These are phyloP conservation scores for Heliconius melpomene DNA, from an alignment of 1,140 invertebrate species.

Conservation along the genomic window DNA sequence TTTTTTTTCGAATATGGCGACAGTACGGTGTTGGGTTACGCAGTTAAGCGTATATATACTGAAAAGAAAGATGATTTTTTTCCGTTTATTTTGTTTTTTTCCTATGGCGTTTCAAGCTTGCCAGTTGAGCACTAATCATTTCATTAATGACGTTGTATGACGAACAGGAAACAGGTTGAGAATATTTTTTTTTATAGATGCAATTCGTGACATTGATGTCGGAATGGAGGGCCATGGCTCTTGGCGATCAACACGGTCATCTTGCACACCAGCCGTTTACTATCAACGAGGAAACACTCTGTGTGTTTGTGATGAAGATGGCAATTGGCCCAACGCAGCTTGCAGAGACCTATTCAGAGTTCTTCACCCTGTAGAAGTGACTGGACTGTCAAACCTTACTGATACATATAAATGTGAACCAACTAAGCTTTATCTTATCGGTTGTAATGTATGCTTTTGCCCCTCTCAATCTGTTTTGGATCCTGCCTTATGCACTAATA, in stretches of 20 bases:
- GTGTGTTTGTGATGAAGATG: slow-evolving; percentile 67
- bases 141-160: too few species aligned
- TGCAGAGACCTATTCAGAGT: slow-evolving; percentile 61
- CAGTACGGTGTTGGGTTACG: too few species aligned
- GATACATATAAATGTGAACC: slow-evolving; percentile 55
- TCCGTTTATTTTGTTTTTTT: too few species aligned
- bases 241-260: slow-evolving; percentile 50
- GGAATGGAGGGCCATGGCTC: slow-evolving; percentile 71
- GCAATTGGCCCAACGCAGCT: slow-evolving; percentile 66
- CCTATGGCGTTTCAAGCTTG: too few species aligned
- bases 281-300: slow-evolving; percentile 51
- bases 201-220: slow-evolving; percentile 58
- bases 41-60: too few species aligned
- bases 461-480: slow-evolving; percentile 50
- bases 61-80: too few species aligned
- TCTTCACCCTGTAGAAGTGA: slow-evolving; percentile 54
- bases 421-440: slow-evolving; percentile 58
- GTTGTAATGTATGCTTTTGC: slow-evolving; percentile 69
- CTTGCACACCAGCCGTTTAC: slow-evolving; percentile 58
- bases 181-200: slow-evolving; percentile 45
- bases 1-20: too few species aligned
- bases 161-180: background rate
- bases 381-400: slow-evolving; percentile 35
- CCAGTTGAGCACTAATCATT: too few species aligned
- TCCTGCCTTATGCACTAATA: slow-evolving; percentile 56